Percentiles rank a stretch among this genome's conserved stretches.
phyloP scores from a whole-genome alignment of 2,797 vertebrate genomes.

The Urocyon cinereoargenteus region DNA sequence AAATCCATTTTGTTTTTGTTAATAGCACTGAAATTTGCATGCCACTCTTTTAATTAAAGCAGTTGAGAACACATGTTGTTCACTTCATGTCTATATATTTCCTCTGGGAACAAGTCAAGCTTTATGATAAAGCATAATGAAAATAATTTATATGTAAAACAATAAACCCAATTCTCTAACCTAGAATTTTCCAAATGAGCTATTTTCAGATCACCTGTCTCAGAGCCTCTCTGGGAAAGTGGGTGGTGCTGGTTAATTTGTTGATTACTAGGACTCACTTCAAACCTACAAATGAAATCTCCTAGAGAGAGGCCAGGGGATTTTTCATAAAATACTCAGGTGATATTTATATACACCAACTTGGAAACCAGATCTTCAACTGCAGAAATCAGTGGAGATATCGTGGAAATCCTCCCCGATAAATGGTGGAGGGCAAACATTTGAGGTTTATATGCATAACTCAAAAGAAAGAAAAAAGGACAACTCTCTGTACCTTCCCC shows the following conservation, averaged over 20 bases:
- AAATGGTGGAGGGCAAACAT: not conserved
- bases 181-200: conserved; percentile 35
- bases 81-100: conserved; percentile 86
- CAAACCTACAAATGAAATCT: not conserved
- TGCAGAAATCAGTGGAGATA: not conserved
- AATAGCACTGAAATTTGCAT: conserved; percentile 88
- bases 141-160: conserved; percentile 89
- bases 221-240: not conserved
- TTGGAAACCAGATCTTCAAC: not conserved
- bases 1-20: conserved; percentile 89
- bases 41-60: conserved; percentile 90
- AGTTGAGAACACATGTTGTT: conserved; percentile 87
- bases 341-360: not conserved
- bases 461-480: not conserved
- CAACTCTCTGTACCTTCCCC: not conserved
- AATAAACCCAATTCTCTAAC: conserved; percentile 77
- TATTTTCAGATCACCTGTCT: conserved; percentile 17
- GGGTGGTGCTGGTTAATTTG: not conserved
- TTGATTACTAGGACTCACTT: not conserved
- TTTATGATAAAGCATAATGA: conserved; percentile 89
- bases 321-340: not conserved
- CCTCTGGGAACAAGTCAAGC: conserved; percentile 85
- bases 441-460: not conserved
- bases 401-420: not conserved
- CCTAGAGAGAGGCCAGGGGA: no score